Evolutionary conservation across 2,113 vertebrate species (phyloP).

Genomic region (Strix uralensis): DNA sequence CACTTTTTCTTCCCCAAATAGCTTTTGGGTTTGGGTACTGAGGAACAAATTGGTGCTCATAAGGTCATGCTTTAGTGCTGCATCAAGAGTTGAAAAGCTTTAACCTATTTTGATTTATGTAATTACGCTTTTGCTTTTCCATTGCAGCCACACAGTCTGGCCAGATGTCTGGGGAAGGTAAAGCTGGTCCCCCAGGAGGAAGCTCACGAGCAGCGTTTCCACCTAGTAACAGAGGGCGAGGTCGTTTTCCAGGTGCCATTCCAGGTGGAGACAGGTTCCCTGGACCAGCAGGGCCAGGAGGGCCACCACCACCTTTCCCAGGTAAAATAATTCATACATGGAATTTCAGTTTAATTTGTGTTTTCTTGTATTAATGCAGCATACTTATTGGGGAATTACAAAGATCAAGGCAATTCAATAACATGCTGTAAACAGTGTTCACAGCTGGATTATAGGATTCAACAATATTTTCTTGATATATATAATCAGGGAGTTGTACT

Average conservation of each 20-base stretch:
- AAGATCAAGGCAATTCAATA: conserved; percentile 47
- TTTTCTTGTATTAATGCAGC: conserved; percentile 53
- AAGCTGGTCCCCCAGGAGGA: conserved; percentile 93
- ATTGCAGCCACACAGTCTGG: conserved; percentile 90
- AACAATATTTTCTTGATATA: conserved; percentile 11
- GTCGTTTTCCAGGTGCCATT: conserved; percentile 91
- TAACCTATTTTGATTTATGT: background rate
- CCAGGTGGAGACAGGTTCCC: conserved; percentile 95
- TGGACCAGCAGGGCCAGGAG: conserved; percentile 91
- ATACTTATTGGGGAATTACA: conserved; percentile 33
- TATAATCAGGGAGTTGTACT: conserved; percentile 50
- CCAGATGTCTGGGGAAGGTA: conserved; percentile 99
- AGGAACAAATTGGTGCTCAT: background rate
- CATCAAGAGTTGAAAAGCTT: background rate
- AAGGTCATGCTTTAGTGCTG: background rate
- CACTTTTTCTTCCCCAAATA: background rate
- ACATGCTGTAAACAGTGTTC: background rate
- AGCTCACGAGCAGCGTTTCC: conserved; percentile 89
- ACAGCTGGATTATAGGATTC: conserved; percentile 28
- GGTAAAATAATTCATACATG: conserved; percentile 72
- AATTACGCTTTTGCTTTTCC: background rate
- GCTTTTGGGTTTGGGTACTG: fast-evolving
- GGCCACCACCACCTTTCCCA: conserved; percentile 92
- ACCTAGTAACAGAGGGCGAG: conserved; percentile 88
- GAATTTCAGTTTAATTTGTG: conserved; percentile 45